Evolutionary conservation across 2,888 invertebrate genomes (phyloP), one percentile per base, ranked within the genome.

Genomic region (Eupeodes latifasciatus): DNA sequence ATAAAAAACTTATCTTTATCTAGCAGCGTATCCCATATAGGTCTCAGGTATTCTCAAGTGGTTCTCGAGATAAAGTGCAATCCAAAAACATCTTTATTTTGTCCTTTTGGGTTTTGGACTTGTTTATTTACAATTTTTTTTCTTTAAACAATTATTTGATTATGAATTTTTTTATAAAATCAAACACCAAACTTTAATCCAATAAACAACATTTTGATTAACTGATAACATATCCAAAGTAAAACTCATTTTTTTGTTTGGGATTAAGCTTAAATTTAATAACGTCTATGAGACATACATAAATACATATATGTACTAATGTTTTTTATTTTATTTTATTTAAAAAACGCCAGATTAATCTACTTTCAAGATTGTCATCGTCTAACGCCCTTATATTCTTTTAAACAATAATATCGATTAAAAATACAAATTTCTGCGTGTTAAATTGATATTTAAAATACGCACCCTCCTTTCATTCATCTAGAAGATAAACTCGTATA

Each of bases 381-480:
- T 1, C 11, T 12, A 7, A 47, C 40, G 10, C 10, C 10, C 12
- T 47, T 47, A 47, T 47, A 12, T 12, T 2, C 9, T 12, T 47
- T 11, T 34, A 34, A 34, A 59, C 34, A 57, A 59, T 59, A 14
- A n/a, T 59, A 59, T 34, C n/a, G 59, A 59, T 59, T 11, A 4
- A 59, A 36, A 36, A 59, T 59, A 59, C 34, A 14, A 59, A n/a
- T 34, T 59, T n/a, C 34, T 59, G 59, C 59, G 59, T 59, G 59
- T 4, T 59, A 36, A 36, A n/a, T 34, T 9, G 9, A n/a, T n/a
- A 59, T 59, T 59, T 59, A 14, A 59, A 59, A 59, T n/a, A 59
- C 59, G 59, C 59, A 59, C 34, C 59, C 36, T 59, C 34, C 59
- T 59, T 59, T 59, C 4, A 36, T 59, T 59, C 9, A 59, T 59